Conservation (phyloP, 2,797 vertebrate species). For the Telmatherina bonti region DNA sequence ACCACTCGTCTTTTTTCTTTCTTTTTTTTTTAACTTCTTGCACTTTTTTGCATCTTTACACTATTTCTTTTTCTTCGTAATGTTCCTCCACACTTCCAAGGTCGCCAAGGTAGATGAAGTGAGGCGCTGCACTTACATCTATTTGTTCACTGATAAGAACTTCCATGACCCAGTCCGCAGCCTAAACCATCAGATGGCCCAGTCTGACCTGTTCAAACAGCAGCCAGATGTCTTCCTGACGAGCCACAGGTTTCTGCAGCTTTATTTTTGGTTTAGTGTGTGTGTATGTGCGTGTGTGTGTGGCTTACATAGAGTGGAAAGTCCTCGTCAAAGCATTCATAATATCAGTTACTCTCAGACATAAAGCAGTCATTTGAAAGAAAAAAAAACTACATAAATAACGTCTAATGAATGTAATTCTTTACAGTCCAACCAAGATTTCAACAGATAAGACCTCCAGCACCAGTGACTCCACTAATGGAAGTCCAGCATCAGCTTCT, state of each 20-base stretch:
- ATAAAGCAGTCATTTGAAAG: neutral
- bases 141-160: constrained; percentile 92
- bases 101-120: constrained; percentile 88
- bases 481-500: constrained; percentile 43
- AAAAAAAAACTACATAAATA: neutral
- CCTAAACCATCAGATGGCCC: constrained; percentile 90
- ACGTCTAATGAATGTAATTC: neutral
- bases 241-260: constrained; percentile 80
- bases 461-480: constrained; percentile 45
- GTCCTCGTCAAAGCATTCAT: too few relatives aligned
- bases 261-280: neutral
- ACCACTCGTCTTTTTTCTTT: neutral
- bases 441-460: constrained; percentile 50
- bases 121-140: constrained; percentile 85
- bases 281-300: too few relatives aligned
- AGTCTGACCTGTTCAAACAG: constrained; percentile 91
- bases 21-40: rapidly evolving
- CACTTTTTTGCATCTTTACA: neutral
- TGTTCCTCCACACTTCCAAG: constrained; percentile 65
- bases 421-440: constrained; percentile 64
- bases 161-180: constrained; percentile 86
- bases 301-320: too few relatives aligned
- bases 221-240: constrained; percentile 88
- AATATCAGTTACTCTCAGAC: neutral
- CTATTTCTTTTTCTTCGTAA: neutral